A percentile compares a stretch with the other conserved stretches of the same genome.
Conservation (phyloP, 1,140 invertebrate species). For the Neoseiulus cucumeris region DNA sequence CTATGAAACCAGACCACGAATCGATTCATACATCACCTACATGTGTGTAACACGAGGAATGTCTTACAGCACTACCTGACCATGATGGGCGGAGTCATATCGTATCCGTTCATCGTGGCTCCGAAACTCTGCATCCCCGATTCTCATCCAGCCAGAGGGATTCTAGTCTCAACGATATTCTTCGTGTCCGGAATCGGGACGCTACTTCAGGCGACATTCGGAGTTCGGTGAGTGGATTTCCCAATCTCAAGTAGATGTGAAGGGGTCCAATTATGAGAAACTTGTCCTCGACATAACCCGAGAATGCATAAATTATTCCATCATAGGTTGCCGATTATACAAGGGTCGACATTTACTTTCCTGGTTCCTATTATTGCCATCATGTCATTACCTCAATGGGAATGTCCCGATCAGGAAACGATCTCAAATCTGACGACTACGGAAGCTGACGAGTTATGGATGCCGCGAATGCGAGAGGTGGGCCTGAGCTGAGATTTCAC, state of each 20-base stretch:
- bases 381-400: slow-evolving; percentile 49
- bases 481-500: not conserved
- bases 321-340: slow-evolving; percentile 42
- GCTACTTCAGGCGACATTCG: slow-evolving; percentile 54
- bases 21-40: not conserved
- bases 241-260: not conserved
- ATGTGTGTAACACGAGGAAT: not conserved
- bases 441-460: slow-evolving; percentile 47
- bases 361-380: slow-evolving; percentile 64
- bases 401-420: slow-evolving; percentile 40
- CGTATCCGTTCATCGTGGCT: slow-evolving; percentile 59
- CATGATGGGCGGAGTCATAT: slow-evolving; percentile 65
- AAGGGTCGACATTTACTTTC: slow-evolving; percentile 65
- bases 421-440: slow-evolving; percentile 30
- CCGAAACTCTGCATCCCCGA: slow-evolving; percentile 58
- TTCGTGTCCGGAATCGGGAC: slow-evolving; percentile 67
- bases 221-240: slow-evolving; percentile 39
- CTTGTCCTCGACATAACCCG: too few relatives aligned
- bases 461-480: slow-evolving; percentile 48
- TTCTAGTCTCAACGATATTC: slow-evolving; percentile 69
- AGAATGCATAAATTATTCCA: too few relatives aligned
- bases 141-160: slow-evolving; percentile 48
- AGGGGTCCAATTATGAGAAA: too few relatives aligned
- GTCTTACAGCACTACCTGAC: slow-evolving; percentile 54
- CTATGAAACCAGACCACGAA: not conserved